Percentiles rank a stretch among this genome's conserved stretches.
phyloP scores from a whole-genome alignment of 2,888 invertebrate genomes.

The Taenaris catops region DNA sequence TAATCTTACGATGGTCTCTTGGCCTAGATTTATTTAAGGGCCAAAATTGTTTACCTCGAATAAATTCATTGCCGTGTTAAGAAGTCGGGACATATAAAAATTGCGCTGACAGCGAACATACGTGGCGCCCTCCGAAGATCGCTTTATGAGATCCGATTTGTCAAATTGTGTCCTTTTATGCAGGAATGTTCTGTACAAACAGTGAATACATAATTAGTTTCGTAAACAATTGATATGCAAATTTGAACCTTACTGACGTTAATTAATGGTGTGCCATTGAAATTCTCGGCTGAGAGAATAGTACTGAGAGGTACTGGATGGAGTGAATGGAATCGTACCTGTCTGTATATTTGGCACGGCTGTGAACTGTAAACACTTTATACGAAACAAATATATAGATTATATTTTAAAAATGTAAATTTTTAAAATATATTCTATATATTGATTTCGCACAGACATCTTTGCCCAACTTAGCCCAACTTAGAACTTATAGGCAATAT shows the following conservation, averaged over 20 bases:
- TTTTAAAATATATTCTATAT: too few species aligned
- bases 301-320: too few species aligned
- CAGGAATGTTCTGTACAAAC: slow-evolving; percentile 25
- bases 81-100: slow-evolving; percentile 46
- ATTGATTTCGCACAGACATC: too few species aligned
- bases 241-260: too few species aligned
- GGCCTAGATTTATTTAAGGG: slow-evolving; percentile 1
- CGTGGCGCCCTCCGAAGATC: slow-evolving; percentile 42
- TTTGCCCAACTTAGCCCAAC: too few species aligned
- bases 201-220: slow-evolving; percentile 25
- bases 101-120: slow-evolving; percentile 44
- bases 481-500: too few species aligned
- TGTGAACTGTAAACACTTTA: too few species aligned
- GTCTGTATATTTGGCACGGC: too few species aligned
- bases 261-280: background rate
- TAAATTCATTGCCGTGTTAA: slow-evolving; percentile 28
- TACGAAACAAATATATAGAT: too few species aligned
- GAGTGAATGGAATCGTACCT: too few species aligned
- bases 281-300: background rate
- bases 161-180: slow-evolving; percentile 37
- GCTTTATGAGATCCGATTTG: slow-evolving; percentile 48
- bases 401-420: too few species aligned
- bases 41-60: slow-evolving; percentile 4
- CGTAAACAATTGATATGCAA: too few species aligned
- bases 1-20: background rate